Conservation (phyloP, 2,797 vertebrate species). For the Sorex maritimensis region DNA sequence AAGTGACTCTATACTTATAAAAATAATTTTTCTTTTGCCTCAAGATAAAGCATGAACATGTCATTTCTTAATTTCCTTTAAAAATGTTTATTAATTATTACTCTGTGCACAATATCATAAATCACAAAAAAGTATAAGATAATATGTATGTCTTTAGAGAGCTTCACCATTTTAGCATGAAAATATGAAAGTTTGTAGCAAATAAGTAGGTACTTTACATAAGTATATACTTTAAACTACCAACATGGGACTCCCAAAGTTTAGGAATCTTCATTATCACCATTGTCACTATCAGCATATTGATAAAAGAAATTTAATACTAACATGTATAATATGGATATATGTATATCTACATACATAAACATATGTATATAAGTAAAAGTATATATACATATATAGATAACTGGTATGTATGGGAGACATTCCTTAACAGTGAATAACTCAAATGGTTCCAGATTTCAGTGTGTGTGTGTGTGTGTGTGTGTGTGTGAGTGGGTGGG, state of each 20-base stretch:
- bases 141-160: background rate
- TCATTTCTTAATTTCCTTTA: constrained; percentile 23
- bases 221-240: background rate
- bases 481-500: too few species aligned
- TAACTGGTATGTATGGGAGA: too few species aligned
- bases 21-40: constrained; percentile 17
- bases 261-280: background rate
- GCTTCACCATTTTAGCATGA: background rate
- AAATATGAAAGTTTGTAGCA: background rate
- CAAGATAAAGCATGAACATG: background rate
- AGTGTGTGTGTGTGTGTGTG: too few species aligned
- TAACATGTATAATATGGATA: too few species aligned
- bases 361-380: too few species aligned
- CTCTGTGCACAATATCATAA: background rate
- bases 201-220: background rate
- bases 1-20: constrained; percentile 31
- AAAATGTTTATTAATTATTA: constrained; percentile 43
- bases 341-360: too few species aligned
- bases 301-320: too few species aligned
- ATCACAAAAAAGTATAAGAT: background rate
- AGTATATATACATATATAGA: too few species aligned
- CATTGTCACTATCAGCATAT: background rate
- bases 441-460: too few species aligned
- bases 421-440: too few species aligned
- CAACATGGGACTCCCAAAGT: background rate